Evolutionary conservation across 1,140 invertebrate genomes (phyloP), one percentile per base, ranked within the genome.

Genomic region (Aphaenogaster rudis): DNA sequence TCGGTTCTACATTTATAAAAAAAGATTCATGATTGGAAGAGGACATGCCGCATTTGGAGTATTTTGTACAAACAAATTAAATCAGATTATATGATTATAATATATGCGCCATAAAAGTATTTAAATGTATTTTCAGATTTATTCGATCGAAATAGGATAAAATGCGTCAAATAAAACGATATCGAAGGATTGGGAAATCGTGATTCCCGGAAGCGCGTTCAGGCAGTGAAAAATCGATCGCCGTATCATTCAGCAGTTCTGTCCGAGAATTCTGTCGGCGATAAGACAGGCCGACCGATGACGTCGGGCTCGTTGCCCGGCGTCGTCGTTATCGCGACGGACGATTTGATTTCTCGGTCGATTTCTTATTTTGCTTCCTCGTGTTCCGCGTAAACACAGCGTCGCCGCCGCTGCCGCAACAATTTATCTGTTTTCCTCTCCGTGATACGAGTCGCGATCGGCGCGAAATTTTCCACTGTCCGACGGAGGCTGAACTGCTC

Each of bases 391-490:
- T 74, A 90, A 88, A 90, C 80, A 88, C 21, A 59, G 36, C 54
- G 21, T 45, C 39, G 54, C 39, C 50, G 48, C 42, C 74, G 80
- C 54, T 48, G 28, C 28, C 28, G 52, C 39, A 80, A 81, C 45
- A 80, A 88, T 88, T 88, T 91, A 91, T 91, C 88, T 69, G 81
- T 86, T 86, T 57, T 54, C 76, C 67, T 71, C 69, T 61, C 39
- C 77, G 78, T 76, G 57, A 63, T 57, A 21, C 59, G 88, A 50
- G 64, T 72, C 74, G 15, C 13, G 52, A 71, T 57, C 72, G 61
- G 13, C 61, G 89, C 39, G 71, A 88, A 91, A 91, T 88, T 91
- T 91, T 91, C 90, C 90, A 90, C 52, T 90, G 48, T 84, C 69
- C 33, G 33, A n/a, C 66, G 50, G 21, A 59, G 67, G 39, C 67